A percentile compares a stretch with the other conserved stretches of the same genome.
These are phyloP conservation scores for Capra hircus DNA, from an alignment of 2,113 vertebrate genomes.

Conservation along the genomic window DNA sequence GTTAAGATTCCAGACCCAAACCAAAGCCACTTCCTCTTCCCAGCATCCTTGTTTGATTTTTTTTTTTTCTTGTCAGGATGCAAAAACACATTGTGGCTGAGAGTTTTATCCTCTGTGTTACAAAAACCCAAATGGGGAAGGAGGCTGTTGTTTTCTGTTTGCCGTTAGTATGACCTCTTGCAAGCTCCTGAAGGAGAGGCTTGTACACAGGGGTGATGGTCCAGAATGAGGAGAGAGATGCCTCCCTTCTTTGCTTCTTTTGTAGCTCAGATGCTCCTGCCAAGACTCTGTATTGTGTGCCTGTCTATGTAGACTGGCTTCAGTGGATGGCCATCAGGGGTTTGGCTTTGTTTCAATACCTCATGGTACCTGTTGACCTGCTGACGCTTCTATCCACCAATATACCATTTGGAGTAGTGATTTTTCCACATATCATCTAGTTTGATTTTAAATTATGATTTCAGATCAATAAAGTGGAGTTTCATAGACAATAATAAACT, in stretches of 20 bases:
- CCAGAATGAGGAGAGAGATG: not conserved
- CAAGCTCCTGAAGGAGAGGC: not conserved
- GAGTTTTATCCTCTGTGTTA: not conserved
- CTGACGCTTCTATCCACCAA: not conserved
- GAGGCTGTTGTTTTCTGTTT: not conserved
- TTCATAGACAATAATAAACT: not conserved
- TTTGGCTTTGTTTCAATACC: not conserved
- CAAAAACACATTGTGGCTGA: not conserved
- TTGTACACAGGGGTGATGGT: no score
- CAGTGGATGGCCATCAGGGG: not conserved
- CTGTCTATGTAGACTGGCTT: accelerated
- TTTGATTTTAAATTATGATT: constrained; percentile 12
- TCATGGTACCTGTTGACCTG: not conserved
- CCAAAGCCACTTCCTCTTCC: not conserved
- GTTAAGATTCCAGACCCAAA: not conserved
- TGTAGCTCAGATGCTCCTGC: not conserved
- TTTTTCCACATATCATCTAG: not conserved
- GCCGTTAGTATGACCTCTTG: not conserved
- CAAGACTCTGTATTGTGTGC: no score
- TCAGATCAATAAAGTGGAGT: not conserved
- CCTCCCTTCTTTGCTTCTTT: not conserved
- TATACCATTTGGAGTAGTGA: not conserved
- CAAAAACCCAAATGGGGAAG: not conserved
- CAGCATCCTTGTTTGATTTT: not conserved
- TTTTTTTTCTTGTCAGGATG: not conserved